phyloP scores from a whole-genome alignment of 2,797 vertebrate genomes.

The Catamblyrhynchus diadema region DNA sequence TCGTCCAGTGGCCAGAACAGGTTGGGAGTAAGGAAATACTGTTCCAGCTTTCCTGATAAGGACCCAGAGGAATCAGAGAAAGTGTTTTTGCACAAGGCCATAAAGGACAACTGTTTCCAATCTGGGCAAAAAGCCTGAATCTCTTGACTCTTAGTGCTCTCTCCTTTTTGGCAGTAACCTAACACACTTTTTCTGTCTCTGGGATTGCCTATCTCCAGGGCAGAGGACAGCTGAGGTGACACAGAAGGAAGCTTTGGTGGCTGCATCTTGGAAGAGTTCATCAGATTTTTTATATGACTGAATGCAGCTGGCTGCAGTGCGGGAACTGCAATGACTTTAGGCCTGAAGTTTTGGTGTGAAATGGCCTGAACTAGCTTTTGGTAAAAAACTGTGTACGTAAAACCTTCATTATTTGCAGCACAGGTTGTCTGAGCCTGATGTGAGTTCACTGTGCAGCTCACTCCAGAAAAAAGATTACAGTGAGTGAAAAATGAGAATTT shows the following conservation, averaged over 20 bases:
- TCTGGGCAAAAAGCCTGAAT: slow-evolving; percentile 4
- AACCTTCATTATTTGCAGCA: background rate
- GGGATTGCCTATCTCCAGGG: background rate
- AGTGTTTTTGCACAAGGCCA: background rate
- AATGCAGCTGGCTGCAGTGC: background rate
- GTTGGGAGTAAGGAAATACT: background rate
- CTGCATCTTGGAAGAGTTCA: background rate
- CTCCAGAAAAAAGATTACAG: background rate
- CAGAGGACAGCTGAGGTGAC: background rate
- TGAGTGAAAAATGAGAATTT: background rate
- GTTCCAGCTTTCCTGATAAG: background rate
- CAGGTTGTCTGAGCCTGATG: background rate
- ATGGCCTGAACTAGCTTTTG: background rate
- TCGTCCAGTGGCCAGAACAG: rapidly evolving
- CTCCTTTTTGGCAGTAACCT: background rate
- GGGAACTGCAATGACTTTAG: background rate
- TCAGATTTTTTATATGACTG: background rate
- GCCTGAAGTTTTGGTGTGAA: background rate
- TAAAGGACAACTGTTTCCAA: background rate
- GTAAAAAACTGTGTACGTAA: background rate
- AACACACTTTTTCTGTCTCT: background rate
- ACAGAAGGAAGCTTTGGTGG: background rate
- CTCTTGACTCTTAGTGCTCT: background rate
- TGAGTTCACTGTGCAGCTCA: background rate
- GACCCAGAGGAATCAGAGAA: background rate